Percentiles rank a stretch among this genome's conserved stretches.
These are phyloP conservation scores for Julus scandinavius DNA, from an alignment of 2,888 invertebrate genomes.

Conservation along the genomic window DNA sequence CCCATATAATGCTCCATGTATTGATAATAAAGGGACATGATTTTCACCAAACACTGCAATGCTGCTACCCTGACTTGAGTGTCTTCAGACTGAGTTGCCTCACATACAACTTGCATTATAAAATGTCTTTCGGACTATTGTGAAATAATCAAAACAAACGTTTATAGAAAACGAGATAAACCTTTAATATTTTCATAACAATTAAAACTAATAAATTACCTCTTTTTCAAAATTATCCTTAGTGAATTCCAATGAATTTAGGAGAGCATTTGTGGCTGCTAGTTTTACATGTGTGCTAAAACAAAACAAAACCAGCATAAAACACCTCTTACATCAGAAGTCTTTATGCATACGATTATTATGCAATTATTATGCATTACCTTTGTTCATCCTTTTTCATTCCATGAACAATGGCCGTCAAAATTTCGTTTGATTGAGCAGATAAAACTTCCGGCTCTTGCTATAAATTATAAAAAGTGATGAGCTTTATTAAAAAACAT, in stretches of 20 bases:
- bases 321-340: constrained; percentile 48
- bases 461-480: constrained; percentile 44
- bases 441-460: constrained; percentile 87
- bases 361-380: constrained; percentile 59
- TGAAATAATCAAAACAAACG: not conserved
- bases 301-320: constrained; percentile 45
- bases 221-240: constrained; percentile 98
- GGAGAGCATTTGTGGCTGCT: constrained; percentile 95
- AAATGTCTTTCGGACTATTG: constrained; percentile 88
- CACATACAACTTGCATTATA: constrained; percentile 99
- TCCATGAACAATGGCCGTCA: constrained; percentile 98
- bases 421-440: constrained; percentile 92
- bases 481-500: constrained; percentile 3
- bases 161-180: not conserved
- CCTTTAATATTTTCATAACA: not conserved
- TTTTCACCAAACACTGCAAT: constrained; percentile 97
- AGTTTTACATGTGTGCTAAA: constrained; percentile 86
- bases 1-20: constrained; percentile 99
- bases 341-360: not conserved
- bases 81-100: constrained; percentile 94
- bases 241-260: constrained; percentile 98
- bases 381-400: constrained; percentile 94
- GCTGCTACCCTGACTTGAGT: constrained; percentile 95
- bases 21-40: constrained; percentile 97
- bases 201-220: constrained; percentile 65